phyloP scores from a whole-genome alignment of 2,888 invertebrate genomes.

The Drymonia ruficornis region DNA sequence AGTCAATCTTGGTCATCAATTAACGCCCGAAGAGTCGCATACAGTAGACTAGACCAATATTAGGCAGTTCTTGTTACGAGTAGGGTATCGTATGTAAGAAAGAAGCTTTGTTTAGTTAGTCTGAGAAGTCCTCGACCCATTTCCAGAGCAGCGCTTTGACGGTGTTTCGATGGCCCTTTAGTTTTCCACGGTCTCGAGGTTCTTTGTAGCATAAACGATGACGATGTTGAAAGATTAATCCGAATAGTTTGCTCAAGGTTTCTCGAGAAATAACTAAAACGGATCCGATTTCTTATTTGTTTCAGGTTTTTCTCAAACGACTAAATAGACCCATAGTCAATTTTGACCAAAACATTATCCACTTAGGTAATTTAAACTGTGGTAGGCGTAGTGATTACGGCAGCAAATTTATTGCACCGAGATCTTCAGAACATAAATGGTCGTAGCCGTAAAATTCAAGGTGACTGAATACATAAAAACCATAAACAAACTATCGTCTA shows the following conservation, averaged over 20 bases:
- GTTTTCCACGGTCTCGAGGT: conserved; percentile 8
- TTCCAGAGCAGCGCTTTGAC: conserved; percentile 45
- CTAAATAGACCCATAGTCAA: too few relatives aligned
- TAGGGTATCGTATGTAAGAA: neutral
- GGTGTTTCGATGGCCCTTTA: conserved; percentile 57
- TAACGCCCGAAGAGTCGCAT: neutral
- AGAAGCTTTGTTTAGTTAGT: neutral
- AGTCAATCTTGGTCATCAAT: neutral
- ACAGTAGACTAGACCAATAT: neutral
- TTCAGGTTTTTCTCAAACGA: too few relatives aligned
- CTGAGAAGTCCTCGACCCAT: conserved; percentile 53
- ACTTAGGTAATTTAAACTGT: neutral
- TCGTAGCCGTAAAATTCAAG: conserved; percentile 28
- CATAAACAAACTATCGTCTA: conserved; percentile 27
- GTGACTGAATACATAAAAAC: conserved; percentile 33
- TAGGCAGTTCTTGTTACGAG: neutral
- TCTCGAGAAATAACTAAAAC: neutral
- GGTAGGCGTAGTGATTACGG: neutral
- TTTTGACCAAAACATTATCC: neutral
- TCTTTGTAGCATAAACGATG: conserved; percentile 25
- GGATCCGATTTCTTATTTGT: too few relatives aligned
- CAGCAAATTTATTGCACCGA: neutral
- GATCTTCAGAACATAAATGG: conserved; percentile 9
- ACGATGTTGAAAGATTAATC: conserved; percentile 15
- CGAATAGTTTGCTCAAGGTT: conserved; percentile 8